Evolutionary conservation across 2,888 invertebrate genomes (phyloP).

Genomic region (Hemaris fuciformis): DNA sequence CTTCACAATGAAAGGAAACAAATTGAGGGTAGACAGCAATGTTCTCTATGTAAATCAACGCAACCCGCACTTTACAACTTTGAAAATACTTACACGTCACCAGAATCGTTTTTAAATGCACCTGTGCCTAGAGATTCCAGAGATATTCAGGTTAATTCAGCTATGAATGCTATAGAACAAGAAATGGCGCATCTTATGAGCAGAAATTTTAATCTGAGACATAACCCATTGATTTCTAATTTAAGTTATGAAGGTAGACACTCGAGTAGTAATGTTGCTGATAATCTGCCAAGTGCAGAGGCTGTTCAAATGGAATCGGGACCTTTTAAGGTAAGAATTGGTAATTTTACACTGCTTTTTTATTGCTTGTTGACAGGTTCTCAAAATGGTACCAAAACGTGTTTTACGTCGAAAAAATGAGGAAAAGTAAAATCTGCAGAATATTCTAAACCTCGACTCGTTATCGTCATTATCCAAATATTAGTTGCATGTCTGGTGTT

Average conservation of each 20-base stretch:
- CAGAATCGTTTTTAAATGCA: slow-evolving; percentile 48
- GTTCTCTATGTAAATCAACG: slow-evolving; percentile 65
- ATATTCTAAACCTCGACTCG: too few relatives aligned
- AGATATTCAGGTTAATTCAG: slow-evolving; percentile 45
- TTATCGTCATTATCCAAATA: too few relatives aligned
- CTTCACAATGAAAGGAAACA: slow-evolving; percentile 79
- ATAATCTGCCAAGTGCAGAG: slow-evolving; percentile 31
- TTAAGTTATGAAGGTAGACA: slow-evolving; percentile 24
- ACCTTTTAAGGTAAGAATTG: slow-evolving; percentile 42
- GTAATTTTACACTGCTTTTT: not conserved
- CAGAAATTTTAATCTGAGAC: slow-evolving; percentile 49
- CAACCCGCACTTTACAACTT: slow-evolving; percentile 48
- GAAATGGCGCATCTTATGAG: slow-evolving; percentile 68
- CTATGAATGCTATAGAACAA: slow-evolving; percentile 61
- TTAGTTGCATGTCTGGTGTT: too few relatives aligned
- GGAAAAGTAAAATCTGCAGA: too few relatives aligned
- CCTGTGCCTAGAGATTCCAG: slow-evolving; percentile 59
- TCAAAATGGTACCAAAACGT: too few relatives aligned
- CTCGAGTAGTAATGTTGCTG: slow-evolving; percentile 22
- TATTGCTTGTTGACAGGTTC: too few relatives aligned
- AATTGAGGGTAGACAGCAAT: slow-evolving; percentile 64
- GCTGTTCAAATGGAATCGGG: slow-evolving; percentile 38
- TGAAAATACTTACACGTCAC: slow-evolving; percentile 44
- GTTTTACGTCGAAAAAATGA: too few relatives aligned
- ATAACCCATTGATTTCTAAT: slow-evolving; percentile 39